Evolutionary conservation across 2,888 invertebrate species (phyloP), one percentile per base, ranked within the genome.

Genomic region (Drosophila kambysellisi): DNA sequence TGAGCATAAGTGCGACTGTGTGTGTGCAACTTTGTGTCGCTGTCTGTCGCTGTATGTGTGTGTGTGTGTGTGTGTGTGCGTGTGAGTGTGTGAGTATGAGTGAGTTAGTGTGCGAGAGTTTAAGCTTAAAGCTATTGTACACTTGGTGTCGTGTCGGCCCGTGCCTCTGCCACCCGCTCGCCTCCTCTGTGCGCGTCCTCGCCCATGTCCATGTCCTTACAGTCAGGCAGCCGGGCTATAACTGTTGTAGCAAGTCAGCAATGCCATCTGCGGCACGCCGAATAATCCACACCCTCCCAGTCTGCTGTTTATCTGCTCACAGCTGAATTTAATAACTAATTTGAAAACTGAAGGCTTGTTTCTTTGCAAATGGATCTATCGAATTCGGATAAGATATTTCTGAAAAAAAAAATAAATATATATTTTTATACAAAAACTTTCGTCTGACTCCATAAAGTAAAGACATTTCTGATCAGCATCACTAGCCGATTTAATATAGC

Each of bases 41-140:
- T 63, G 76, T 62, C 66, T 74, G 74, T 63, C 53, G 25, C 29
- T 69, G 61, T n/a, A n/a, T n/a, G n/a, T n/a, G n/a, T n/a, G n/a
- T n/a, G n/a, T n/a, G n/a, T n/a, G n/a, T 62, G 35, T 61, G 25
- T 68, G 51, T 60, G 25, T 67, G 70, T 61, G 51, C 51, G 51
- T 56, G 46, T 61, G 63, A 52, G 25, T 54, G 57, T 66, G 73
- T 60, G 70, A 33, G 61, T 64, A 65, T 78, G 75, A 73, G 76
- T 65, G 72, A 68, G 85, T 60, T 70, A 70, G 79, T 90, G 83
- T 87, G 91, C 74, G 88, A 91, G 88, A 91, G 91, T 91, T 91
- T 91, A 88, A 91, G 88, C 88, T 88, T 88, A 90, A 88, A 91
- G 88, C 91, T 88, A 88, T 88, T 91, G 88, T 88, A 88, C 82